Evolutionary conservation across 2,113 vertebrate species (phyloP), one percentile per base, ranked within the genome.

Genomic region (Caretta caretta): DNA sequence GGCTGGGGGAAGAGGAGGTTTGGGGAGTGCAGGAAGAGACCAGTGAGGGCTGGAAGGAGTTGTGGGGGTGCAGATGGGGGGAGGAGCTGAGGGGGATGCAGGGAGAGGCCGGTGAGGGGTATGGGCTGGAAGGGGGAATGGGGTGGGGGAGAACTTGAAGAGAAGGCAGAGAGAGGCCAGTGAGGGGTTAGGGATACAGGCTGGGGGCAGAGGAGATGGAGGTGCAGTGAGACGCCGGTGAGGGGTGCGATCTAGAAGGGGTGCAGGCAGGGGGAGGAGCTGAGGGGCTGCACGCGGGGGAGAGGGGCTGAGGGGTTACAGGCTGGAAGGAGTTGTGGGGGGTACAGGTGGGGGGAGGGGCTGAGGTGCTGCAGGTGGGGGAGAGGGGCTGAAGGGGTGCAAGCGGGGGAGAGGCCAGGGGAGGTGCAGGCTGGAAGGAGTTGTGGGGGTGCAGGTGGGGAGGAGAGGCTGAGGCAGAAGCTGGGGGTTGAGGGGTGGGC

Each of bases 151-250:
- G 91, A 90, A 95, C 5, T 89, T 46, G 93, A 97, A 95, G 90
- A 86, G 90, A 90, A 88, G 82, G 84, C 86, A 42, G 91, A 87
- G 85, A 91, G 90, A 93, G 90, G 86, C 91, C 90, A 87, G 8
- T 2, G 56, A 69, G 65, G 65, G 65, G 82, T 50, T 51, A 13
- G 10, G 11, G 51, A 10, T 85, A 50, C 1, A 46, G 88, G 89
- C 49, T 25, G 27, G 29, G 31, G 50, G 50, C 9, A 51, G 50
- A 51, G 50, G 50, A 50, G 12, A 50, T 50, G 50, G 50, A 42
- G 42, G 42, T 42, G 42, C 42, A 42, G 42, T 42, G 42, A 42
- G 42, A 42, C 4, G 42, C 42, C 42, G 42, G 42, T 42, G 51
- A 48, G 51, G 51, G 51, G 84, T 49, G 35, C 56, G 80, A 46